phyloP scores from a whole-genome alignment of 2,797 vertebrate species.

The Muscicapa comitata region DNA sequence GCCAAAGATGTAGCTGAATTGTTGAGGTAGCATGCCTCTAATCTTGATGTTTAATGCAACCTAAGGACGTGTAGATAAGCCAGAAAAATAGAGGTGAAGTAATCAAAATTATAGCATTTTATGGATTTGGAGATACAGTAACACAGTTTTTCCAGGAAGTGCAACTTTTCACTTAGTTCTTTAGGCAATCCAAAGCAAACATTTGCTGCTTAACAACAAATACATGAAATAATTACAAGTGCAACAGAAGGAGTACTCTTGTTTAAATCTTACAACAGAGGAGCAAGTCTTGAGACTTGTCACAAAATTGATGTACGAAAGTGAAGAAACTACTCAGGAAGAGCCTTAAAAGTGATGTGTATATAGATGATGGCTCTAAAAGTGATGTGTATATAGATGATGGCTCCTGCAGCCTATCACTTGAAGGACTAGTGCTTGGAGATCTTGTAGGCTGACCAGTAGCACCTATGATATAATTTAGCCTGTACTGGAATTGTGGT shows the following conservation, averaged over 20 bases:
- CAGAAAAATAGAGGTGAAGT: neutral
- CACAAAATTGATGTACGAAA: neutral
- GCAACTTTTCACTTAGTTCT: neutral
- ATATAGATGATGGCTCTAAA: neutral
- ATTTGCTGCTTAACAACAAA: neutral
- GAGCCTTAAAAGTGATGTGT: neutral
- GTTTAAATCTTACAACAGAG: neutral
- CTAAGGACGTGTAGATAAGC: rapidly evolving
- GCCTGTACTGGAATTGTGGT: neutral
- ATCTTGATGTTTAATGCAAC: neutral
- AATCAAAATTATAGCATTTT: neutral
- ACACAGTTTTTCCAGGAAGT: neutral
- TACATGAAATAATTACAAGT: neutral
- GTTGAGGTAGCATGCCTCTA: neutral
- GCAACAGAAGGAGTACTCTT: neutral
- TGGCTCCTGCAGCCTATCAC: neutral
- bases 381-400: neutral
- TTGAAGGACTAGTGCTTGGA: neutral
- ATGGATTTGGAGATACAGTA: neutral
- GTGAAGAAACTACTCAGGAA: neutral
- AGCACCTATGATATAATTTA: neutral
- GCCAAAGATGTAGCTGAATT: neutral
- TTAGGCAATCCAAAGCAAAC: neutral
- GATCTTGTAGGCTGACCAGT: neutral
- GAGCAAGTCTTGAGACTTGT: neutral